phyloP scores from a whole-genome alignment of 2,888 invertebrate species.

The Branchellion lobata region DNA sequence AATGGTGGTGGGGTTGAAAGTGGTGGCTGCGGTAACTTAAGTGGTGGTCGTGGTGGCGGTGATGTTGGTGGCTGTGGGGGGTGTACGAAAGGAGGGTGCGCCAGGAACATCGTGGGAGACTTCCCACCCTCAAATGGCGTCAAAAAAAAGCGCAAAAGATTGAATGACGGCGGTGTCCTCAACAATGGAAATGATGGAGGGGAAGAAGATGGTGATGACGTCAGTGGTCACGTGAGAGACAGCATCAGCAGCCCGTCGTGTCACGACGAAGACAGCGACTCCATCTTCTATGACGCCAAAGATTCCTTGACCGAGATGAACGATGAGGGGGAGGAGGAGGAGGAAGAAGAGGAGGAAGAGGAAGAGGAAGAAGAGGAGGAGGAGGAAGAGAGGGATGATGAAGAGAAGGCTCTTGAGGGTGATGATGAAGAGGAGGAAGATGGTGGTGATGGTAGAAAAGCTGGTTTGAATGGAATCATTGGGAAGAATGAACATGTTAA shows the following conservation, averaged over 20 bases:
- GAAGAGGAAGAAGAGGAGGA: too few relatives aligned
- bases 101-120: neutral
- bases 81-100: neutral
- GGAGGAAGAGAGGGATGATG: too few relatives aligned
- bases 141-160: neutral
- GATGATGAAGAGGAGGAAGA: neutral
- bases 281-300: neutral
- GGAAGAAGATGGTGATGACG: constrained; percentile 25
- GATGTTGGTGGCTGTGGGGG: neutral
- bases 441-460: neutral
- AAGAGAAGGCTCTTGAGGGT: too few relatives aligned
- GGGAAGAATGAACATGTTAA: neutral
- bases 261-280: neutral
- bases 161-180: neutral
- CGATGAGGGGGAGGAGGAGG: neutral
- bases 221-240: neutral
- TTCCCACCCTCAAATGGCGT: neutral
- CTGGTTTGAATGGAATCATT: neutral
- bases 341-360: too few relatives aligned
- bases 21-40: neutral
- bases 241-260: neutral
- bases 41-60: neutral
- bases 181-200: constrained; percentile 13
- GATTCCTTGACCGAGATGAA: neutral
- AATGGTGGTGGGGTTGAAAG: neutral